phyloP scores from a whole-genome alignment of 2,888 invertebrate species.

The Ophioninae sp. region DNA sequence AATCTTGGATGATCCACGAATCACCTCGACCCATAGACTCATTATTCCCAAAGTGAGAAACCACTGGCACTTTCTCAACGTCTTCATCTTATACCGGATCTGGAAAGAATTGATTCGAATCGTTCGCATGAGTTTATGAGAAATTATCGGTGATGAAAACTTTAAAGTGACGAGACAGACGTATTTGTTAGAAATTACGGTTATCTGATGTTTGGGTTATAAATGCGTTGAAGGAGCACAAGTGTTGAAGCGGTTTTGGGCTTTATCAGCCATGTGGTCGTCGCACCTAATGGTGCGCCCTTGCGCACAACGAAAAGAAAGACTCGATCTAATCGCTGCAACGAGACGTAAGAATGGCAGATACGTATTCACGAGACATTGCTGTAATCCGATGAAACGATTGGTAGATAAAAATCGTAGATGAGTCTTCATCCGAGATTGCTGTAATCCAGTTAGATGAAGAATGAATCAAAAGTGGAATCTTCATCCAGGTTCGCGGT shows the following conservation, averaged over 20 bases:
- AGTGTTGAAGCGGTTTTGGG: background rate
- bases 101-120: slow-evolving; percentile 15
- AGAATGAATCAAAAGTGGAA: background rate
- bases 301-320: background rate
- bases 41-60: slow-evolving; percentile 72
- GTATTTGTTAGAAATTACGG: background rate
- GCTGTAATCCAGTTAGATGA: background rate
- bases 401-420: background rate
- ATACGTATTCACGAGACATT: background rate
- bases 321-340: background rate
- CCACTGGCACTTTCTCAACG: slow-evolving; percentile 74
- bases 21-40: slow-evolving; percentile 54
- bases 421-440: background rate
- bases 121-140: background rate
- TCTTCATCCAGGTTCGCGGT: background rate
- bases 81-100: slow-evolving; percentile 74
- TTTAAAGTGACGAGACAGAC: background rate
- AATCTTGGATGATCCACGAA: slow-evolving; percentile 48
- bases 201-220: background rate
- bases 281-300: background rate
- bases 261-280: background rate
- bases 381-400: background rate
- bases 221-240: background rate
- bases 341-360: background rate
- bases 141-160: background rate